Evolutionary conservation across 2,888 invertebrate genomes (phyloP).

Genomic region (Drosophila mercatorum): DNA sequence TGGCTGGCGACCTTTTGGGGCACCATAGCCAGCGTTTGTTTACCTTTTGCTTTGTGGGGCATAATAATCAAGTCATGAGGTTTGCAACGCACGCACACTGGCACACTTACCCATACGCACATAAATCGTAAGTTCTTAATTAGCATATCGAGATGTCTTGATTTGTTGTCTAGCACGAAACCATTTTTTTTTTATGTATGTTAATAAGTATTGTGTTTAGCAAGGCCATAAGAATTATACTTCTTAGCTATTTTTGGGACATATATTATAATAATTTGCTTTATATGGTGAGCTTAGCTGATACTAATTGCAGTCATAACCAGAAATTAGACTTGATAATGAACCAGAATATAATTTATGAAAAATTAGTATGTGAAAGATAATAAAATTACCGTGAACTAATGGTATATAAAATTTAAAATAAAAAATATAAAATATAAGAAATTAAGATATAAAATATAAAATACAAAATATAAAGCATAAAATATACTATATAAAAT

Average conservation of each 20-base stretch:
- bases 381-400: not conserved
- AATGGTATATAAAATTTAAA: no score
- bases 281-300: not conserved
- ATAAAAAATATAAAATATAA: no score
- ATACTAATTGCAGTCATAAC: not conserved
- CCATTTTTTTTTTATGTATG: not conserved
- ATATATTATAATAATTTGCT: conserved; percentile 1
- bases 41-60: conserved; percentile 11
- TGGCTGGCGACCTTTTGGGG: conserved; percentile 48
- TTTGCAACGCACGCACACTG: conserved; percentile 26
- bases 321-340: not conserved
- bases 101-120: not conserved
- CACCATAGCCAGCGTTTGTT: conserved; percentile 8
- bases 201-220: conserved; percentile 34
- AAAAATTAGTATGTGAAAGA: not conserved
- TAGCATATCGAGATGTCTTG: conserved; percentile 43
- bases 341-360: not conserved
- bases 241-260: not conserved
- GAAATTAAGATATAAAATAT: no score
- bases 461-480: no score
- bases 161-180: conserved; percentile 37
- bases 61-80: conserved; percentile 60
- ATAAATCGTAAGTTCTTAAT: conserved; percentile 50
- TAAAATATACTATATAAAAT: no score
- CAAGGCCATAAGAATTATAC: conserved; percentile 31